Evolutionary conservation across 2,113 vertebrate species (phyloP).

Genomic region (Grallaria varia): DNA sequence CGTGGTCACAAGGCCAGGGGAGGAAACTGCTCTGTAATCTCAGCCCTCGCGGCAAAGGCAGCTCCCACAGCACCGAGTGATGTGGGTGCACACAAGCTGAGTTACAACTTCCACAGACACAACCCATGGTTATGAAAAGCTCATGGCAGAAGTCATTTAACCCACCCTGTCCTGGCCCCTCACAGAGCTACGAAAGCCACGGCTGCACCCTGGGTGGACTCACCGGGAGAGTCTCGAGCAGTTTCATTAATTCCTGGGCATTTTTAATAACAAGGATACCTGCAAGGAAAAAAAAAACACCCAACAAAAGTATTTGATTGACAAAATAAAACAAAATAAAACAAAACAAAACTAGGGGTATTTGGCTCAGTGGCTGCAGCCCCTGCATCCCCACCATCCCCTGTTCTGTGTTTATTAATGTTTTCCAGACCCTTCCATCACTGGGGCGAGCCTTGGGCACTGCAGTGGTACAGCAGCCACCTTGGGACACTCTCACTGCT

Average conservation of each 20-base stretch:
- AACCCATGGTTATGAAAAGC: neutral
- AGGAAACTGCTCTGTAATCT: conserved; percentile 31
- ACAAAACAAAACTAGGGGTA: neutral
- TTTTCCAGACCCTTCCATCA: too few species aligned
- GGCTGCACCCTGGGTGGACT: fast-evolving
- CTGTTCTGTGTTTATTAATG: too few species aligned
- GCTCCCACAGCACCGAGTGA: conserved; percentile 29
- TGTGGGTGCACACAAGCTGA: conserved; percentile 17
- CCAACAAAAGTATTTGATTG: neutral
- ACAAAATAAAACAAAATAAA: neutral
- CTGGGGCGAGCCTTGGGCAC: fast-evolving
- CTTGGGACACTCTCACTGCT: conserved; percentile 31
- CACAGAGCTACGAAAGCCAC: fast-evolving
- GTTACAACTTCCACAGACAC: neutral
- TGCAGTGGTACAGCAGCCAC: neutral
- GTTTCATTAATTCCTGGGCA: neutral
- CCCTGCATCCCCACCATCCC: neutral
- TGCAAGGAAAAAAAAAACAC: neutral
- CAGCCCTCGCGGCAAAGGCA: neutral
- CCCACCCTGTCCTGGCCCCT: neutral
- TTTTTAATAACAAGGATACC: neutral
- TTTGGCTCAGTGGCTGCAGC: neutral
- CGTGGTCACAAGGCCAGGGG: neutral
- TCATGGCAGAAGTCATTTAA: neutral
- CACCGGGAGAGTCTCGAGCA: fast-evolving